Conservation (phyloP, 2,888 invertebrate species). For the Rhorus exstirpatorius region DNA sequence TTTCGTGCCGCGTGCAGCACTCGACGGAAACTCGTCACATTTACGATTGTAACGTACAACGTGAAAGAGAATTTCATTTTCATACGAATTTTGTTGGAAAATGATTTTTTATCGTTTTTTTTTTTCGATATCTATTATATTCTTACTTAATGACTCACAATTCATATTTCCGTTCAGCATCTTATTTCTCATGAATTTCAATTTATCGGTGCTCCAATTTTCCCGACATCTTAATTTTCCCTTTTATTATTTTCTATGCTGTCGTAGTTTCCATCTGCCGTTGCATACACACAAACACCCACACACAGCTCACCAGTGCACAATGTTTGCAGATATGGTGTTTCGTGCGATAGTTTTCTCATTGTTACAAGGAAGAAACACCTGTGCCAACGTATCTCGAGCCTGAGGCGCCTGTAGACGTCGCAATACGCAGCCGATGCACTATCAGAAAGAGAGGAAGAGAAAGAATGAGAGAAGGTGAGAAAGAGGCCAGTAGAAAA, state of each 20-base stretch:
- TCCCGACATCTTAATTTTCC: constrained; percentile 22
- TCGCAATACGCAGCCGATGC: constrained; percentile 39
- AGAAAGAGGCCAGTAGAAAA: constrained; percentile 4
- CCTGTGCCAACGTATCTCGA: constrained; percentile 54
- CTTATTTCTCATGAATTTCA: constrained; percentile 16
- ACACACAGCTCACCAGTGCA: not conserved
- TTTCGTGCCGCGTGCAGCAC: too few relatives aligned
- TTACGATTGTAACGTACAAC: too few relatives aligned
- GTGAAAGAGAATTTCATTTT: too few relatives aligned
- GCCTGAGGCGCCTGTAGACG: constrained; percentile 8
- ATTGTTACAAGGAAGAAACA: constrained; percentile 58
- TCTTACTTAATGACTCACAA: not conserved
- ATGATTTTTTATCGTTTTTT: not conserved
- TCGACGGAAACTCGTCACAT: too few relatives aligned
- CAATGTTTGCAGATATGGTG: constrained; percentile 12
- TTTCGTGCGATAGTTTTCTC: constrained; percentile 61
- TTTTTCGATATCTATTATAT: not conserved
- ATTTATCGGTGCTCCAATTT: constrained; percentile 1
- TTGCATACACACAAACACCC: not conserved
- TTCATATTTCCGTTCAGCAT: not conserved
- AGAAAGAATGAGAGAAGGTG: not conserved
- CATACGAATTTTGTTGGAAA: not conserved
- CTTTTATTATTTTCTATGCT: constrained; percentile 27
- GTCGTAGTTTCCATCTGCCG: not conserved
- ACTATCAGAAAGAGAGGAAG: constrained; percentile 19